Base-by-base conservation (phyloP, 2,113 vertebrate species). In the Poicephalus gulielmi region DNA sequence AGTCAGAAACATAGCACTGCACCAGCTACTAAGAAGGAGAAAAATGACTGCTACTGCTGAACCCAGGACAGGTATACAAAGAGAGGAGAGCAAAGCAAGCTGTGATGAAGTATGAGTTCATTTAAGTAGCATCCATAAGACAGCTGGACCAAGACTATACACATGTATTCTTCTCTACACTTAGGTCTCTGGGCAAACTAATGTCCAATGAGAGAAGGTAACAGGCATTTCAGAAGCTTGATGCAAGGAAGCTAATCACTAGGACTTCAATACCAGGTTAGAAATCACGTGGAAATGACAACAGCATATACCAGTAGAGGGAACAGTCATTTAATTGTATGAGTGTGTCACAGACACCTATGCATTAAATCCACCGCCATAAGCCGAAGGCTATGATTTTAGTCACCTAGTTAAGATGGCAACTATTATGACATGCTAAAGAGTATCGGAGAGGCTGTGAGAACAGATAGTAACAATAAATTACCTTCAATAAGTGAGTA, bases 361-460 rank as follows among this genome's bases (percentile, higher is more conserved):
- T 6, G 39, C 46, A 78, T 41, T 23, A 15, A 67, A 16, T 22
- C 50, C 37, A 23, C 37, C 0, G 0, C 39, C 4, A 0, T 18
- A 28, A 52, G 39, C 18, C 33, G 16, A 52, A 59, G 19, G 33
- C 10, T 47, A 4, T 31, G 43, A 0, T 50, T 82, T n/a, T 46
- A 22, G 53, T 76, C 44, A 67, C 39, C 17, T 12, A 35, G 7
- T 49, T 57, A 49, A 30, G 35, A n/a, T 44, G 14, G 22, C 37
- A 17, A 41, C 0, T 0, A 33, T 30, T 22, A n/a, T 7, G 46
- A 67, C 17, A 7, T 0, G 9, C 33, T 30, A 17, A 23, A 18
- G 39, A 35, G 11, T 18, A 44, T 3, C 0, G 1, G 19, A 79
- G 22, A 47, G 10, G 37, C 43, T 30, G 10, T 23, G 28, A 27